Evolutionary conservation across 2,113 vertebrate species (phyloP).

Genomic region (Melanotaenia duboulayi): DNA sequence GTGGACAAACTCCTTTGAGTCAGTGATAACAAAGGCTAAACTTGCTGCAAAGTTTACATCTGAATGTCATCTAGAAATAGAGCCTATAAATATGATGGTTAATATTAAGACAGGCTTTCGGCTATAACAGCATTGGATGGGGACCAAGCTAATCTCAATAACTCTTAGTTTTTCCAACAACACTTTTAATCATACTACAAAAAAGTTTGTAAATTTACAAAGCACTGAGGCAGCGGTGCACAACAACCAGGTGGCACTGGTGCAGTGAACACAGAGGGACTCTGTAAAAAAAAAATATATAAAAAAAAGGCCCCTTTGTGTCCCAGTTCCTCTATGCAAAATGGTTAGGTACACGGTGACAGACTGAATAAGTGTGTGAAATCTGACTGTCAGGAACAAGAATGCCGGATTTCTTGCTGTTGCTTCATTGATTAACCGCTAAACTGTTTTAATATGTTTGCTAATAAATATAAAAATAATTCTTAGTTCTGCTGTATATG

Average conservation of each 20-base stretch:
- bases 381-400: background rate
- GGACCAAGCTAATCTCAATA: background rate
- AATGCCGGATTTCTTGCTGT: background rate
- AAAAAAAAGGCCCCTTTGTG: constrained; percentile 6
- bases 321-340: constrained; percentile 51
- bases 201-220: background rate
- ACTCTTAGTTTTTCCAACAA: background rate
- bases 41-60: constrained; percentile 34
- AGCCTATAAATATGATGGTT: background rate
- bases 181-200: background rate
- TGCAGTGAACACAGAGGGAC: constrained; percentile 6
- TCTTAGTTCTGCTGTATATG: background rate
- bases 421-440: background rate
- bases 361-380: background rate
- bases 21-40: constrained; percentile 23
- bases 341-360: background rate
- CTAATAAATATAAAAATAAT: too few species aligned
- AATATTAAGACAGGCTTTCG: background rate
- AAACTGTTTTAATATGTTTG: too few species aligned
- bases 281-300: constrained; percentile 32
- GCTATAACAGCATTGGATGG: background rate
- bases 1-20: constrained; percentile 12
- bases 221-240: background rate
- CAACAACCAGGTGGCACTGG: background rate
- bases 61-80: background rate